phyloP scores from a whole-genome alignment of 2,888 invertebrate genomes.

The Drosophila colorata region DNA sequence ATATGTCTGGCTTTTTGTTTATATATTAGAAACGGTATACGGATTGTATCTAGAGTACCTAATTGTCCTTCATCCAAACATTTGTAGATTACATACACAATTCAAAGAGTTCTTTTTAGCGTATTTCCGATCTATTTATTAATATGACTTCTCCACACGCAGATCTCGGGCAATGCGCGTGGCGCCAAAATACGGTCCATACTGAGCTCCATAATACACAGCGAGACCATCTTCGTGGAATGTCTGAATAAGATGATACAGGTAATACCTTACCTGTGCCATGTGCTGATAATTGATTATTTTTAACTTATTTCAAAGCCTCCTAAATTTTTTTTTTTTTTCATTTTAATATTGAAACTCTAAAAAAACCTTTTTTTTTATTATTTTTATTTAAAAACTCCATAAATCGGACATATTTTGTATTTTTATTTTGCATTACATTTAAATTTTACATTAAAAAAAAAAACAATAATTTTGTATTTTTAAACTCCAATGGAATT shows the following conservation, averaged over 20 bases:
- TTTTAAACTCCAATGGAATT: too few relatives aligned
- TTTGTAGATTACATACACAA: slow-evolving; percentile 45
- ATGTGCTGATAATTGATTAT: too few relatives aligned
- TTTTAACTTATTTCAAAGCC: too few relatives aligned
- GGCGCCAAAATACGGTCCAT: slow-evolving; percentile 95
- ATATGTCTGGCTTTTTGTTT: slow-evolving; percentile 4
- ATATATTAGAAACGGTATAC: slow-evolving; percentile 32
- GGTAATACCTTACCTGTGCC: slow-evolving; percentile 87
- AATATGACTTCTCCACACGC: slow-evolving; percentile 27
- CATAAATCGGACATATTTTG: too few relatives aligned
- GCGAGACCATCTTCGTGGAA: slow-evolving; percentile 95
- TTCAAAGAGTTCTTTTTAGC: neutral
- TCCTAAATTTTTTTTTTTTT: too few relatives aligned
- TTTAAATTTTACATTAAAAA: too few relatives aligned
- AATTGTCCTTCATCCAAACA: slow-evolving; percentile 32
- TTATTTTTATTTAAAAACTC: too few relatives aligned
- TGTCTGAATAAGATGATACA: slow-evolving; percentile 95
- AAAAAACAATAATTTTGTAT: too few relatives aligned
- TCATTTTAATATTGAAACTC: too few relatives aligned
- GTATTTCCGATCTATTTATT: slow-evolving; percentile 4
- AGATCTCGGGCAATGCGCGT: slow-evolving; percentile 88
- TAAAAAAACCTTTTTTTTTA: too few relatives aligned
- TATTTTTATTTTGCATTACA: too few relatives aligned
- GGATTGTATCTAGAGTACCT: slow-evolving; percentile 39
- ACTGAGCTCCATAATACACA: slow-evolving; percentile 95